phyloP scores from a whole-genome alignment of 1,140 invertebrate genomes.

The Eurosta solidaginis region DNA sequence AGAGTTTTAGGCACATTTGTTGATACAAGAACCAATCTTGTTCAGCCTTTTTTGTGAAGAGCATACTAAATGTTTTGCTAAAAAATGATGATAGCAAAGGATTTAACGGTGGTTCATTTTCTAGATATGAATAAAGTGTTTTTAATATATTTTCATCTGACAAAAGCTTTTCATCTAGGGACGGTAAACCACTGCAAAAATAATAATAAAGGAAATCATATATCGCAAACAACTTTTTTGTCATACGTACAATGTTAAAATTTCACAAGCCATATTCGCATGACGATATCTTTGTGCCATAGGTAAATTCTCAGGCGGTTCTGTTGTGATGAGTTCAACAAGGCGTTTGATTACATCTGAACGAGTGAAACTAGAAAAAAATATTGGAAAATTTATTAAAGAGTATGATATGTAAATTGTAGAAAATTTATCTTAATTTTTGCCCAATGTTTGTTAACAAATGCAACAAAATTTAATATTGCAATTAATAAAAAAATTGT shows the following conservation, averaged over 20 bases:
- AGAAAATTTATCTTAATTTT: no score
- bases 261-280: slow-evolving; percentile 91
- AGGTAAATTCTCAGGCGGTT: slow-evolving; percentile 78
- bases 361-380: slow-evolving; percentile 72
- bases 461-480: not conserved
- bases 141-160: slow-evolving; percentile 76
- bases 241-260: slow-evolving; percentile 70
- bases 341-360: slow-evolving; percentile 84
- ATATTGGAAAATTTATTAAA: not conserved
- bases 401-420: no score
- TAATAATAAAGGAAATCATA: not conserved
- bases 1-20: slow-evolving; percentile 84
- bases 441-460: not conserved
- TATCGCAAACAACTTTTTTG: slow-evolving; percentile 12
- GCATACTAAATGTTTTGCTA: slow-evolving; percentile 88
- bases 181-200: slow-evolving; percentile 73
- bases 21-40: slow-evolving; percentile 90
- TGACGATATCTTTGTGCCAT: slow-evolving; percentile 84
- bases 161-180: slow-evolving; percentile 83
- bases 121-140: slow-evolving; percentile 87
- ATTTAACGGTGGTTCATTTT: slow-evolving; percentile 85
- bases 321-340: slow-evolving; percentile 81
- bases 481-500: no score
- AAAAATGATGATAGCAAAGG: slow-evolving; percentile 94
- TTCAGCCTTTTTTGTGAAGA: slow-evolving; percentile 76